A percentile compares a stretch with the other conserved stretches of the same genome.
phyloP scores from a whole-genome alignment of 2,113 vertebrate species.

The Copsychus sechellarum region DNA sequence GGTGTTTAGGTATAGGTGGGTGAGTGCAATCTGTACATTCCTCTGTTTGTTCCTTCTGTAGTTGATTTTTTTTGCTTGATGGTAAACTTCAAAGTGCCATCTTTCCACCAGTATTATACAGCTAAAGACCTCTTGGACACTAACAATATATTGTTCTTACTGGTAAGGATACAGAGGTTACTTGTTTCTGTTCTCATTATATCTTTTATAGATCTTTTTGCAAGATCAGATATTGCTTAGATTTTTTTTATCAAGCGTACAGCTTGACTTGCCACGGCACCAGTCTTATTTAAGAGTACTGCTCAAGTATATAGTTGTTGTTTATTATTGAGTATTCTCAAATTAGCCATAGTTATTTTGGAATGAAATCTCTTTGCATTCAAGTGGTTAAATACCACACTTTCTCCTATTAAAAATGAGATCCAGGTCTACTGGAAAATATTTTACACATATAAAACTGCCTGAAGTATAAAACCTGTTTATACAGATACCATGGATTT shows the following conservation, averaged over 20 bases:
- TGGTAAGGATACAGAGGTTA: not conserved
- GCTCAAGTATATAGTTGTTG: not conserved
- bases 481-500: conserved; percentile 13
- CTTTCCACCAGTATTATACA: not conserved
- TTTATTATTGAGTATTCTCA: conserved; percentile 35
- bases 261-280: not conserved
- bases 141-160: not conserved
- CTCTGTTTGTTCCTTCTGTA: not conserved
- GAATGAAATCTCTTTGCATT: conserved; percentile 29
- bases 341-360: conserved; percentile 52
- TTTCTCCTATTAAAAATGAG: conserved; percentile 28
- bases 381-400: conserved; percentile 21
- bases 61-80: not conserved
- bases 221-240: not conserved
- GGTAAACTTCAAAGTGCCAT: not conserved
- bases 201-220: not conserved
- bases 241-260: not conserved
- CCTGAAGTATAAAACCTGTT: conserved; percentile 54
- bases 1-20: not conserved
- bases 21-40: not conserved
- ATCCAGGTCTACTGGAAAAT: conserved; percentile 9
- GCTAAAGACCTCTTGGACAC: not conserved
- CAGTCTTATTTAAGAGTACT: not conserved
- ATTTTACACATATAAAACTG: conserved; percentile 28
- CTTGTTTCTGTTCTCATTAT: not conserved